Conservation (phyloP, 2,888 invertebrate species). For the Parelbella ahira region DNA sequence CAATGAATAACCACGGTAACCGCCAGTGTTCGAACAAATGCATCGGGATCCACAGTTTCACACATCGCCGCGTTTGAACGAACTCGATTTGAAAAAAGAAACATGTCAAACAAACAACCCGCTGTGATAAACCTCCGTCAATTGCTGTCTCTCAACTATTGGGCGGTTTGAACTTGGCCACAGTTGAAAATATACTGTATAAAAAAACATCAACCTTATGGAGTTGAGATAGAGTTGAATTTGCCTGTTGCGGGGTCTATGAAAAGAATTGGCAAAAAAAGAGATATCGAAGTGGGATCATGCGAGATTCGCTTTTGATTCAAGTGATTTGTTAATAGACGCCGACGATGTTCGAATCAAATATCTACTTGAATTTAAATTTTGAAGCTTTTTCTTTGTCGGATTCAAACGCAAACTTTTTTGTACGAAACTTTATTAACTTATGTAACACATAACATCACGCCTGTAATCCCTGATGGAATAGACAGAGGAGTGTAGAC, state of each 20-base stretch:
- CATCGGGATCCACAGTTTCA: conserved; percentile 35
- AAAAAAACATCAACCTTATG: conserved; percentile 1
- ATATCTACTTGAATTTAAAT: no score
- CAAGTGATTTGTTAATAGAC: conserved; percentile 20
- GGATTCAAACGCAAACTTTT: no score
- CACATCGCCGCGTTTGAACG: conserved; percentile 46
- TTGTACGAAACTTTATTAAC: no score
- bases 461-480: no score
- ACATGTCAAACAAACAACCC: conserved; percentile 42
- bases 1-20: no score
- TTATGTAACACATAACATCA: no score
- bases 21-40: no score
- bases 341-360: conserved; percentile 10
- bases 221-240: neutral
- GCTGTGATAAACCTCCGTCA: conserved; percentile 46
- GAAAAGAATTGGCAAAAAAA: conserved; percentile 11
- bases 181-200: neutral
- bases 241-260: neutral
- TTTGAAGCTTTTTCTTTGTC: no score
- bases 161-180: conserved; percentile 16
- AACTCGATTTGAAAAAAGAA: conserved; percentile 11
- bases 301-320: conserved; percentile 16
- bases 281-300: conserved; percentile 18
- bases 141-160: conserved; percentile 37
- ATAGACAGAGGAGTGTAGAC: no score